phyloP scores from a whole-genome alignment of 2,113 vertebrate species.

The Ciconia stormi region DNA sequence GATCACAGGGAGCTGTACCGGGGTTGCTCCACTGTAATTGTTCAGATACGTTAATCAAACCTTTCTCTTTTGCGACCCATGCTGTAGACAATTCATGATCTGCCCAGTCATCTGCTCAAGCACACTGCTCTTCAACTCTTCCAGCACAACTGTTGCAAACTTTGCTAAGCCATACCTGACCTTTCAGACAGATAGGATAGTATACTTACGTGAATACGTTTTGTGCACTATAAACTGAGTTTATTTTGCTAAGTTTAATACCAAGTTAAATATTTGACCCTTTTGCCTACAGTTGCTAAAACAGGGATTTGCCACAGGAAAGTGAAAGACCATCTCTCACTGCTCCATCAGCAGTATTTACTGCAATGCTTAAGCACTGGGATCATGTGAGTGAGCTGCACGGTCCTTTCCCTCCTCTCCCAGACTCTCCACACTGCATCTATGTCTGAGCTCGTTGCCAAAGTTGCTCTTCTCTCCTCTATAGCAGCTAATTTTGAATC shows the following conservation, averaged over 20 bases:
- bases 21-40: background rate
- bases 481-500: background rate
- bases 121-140: background rate
- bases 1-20: background rate
- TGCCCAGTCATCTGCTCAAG: background rate
- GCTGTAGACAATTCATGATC: background rate
- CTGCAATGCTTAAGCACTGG: background rate
- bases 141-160: background rate
- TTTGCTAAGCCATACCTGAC: background rate
- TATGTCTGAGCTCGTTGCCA: rapidly evolving
- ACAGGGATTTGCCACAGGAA: background rate
- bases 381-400: background rate
- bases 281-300: constrained; percentile 33
- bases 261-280: constrained; percentile 33
- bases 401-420: background rate
- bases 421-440: background rate
- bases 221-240: background rate
- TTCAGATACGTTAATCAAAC: background rate
- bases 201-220: background rate
- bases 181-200: background rate
- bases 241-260: constrained; percentile 30
- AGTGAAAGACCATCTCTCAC: background rate
- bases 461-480: background rate
- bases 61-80: background rate
- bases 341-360: background rate